Conservation (phyloP, 2,888 invertebrate species). For the Eueremaeus valkanovi region DNA sequence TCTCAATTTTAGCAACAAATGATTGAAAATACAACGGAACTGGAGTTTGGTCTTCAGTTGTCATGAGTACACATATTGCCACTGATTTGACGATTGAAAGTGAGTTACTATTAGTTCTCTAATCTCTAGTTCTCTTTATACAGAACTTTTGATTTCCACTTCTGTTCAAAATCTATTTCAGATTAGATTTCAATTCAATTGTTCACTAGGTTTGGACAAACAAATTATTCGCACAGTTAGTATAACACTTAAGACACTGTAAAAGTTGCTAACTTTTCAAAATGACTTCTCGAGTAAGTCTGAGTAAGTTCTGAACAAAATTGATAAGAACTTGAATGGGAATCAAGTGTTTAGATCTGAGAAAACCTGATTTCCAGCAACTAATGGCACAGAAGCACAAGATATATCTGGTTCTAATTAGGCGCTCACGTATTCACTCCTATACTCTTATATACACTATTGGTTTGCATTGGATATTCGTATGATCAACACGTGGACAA, state of each 20-base stretch:
- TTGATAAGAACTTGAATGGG: neutral
- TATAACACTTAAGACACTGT: neutral
- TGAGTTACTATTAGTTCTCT: too few relatives aligned
- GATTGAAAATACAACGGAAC: neutral
- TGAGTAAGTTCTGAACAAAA: neutral
- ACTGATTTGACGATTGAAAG: neutral
- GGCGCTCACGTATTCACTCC: neutral
- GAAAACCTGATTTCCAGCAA: neutral
- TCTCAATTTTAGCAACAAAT: neutral
- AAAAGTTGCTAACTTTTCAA: neutral
- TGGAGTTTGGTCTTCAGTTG: slow-evolving; percentile 18
- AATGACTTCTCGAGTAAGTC: slow-evolving; percentile 12
- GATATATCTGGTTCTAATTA: slow-evolving; percentile 2
- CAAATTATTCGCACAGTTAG: too few relatives aligned
- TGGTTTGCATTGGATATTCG: neutral
- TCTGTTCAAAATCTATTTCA: neutral
- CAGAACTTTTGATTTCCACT: neutral
- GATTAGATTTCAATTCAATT: neutral
- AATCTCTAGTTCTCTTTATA: neutral
- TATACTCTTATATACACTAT: neutral
- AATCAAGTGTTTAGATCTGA: neutral
- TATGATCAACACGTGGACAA: slow-evolving; percentile 33
- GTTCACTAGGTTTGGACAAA: neutral
- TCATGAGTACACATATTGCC: slow-evolving; percentile 23
- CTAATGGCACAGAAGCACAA: neutral